Conservation (phyloP, 2,113 vertebrate species). For the Protobothrops mucrosquamatus region DNA sequence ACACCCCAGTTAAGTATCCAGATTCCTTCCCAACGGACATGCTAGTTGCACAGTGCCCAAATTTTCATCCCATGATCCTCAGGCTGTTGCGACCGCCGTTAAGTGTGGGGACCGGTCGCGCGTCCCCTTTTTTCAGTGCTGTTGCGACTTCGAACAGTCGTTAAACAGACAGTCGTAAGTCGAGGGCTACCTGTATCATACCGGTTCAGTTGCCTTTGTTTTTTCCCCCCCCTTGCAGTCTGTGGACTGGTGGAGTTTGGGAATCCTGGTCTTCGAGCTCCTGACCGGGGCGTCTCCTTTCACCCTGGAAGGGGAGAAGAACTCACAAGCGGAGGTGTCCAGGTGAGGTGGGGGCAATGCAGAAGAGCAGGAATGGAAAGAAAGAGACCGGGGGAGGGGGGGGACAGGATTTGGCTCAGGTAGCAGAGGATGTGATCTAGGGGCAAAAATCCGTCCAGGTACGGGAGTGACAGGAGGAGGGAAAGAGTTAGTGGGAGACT, state of each 20-base stretch:
- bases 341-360: conserved; percentile 70
- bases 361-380: background rate
- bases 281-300: conserved; percentile 89
- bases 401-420: background rate
- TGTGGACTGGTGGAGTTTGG: conserved; percentile 93
- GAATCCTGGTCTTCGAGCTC: conserved; percentile 88
- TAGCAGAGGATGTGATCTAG: conserved; percentile 19
- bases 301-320: conserved; percentile 88
- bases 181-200: background rate
- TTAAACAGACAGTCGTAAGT: background rate
- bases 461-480: background rate
- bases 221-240: conserved; percentile 61
- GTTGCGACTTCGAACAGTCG: background rate
- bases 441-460: background rate
- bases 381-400: background rate
- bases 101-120: background rate
- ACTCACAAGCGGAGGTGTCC: conserved; percentile 89
- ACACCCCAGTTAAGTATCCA: background rate
- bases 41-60: no score
- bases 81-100: background rate
- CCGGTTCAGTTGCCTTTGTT: background rate
- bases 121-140: background rate
- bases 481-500: no score
- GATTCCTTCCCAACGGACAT: background rate
- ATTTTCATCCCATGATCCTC: background rate